Evolutionary conservation across 1,140 invertebrate genomes (phyloP).

Genomic region (Drosophila orena): DNA sequence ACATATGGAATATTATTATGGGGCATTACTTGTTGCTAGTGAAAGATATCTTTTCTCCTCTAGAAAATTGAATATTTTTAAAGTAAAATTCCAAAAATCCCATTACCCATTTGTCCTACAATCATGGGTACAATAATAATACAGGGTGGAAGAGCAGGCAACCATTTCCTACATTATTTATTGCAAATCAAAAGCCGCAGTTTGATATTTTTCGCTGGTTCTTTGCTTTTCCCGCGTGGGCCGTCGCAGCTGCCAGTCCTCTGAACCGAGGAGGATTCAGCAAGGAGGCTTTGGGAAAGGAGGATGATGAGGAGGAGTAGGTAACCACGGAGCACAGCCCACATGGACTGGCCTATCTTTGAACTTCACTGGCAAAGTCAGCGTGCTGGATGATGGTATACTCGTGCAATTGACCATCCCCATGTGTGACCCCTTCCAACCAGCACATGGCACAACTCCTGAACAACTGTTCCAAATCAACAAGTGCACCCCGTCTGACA

Average conservation of each 20-base stretch:
- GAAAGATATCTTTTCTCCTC: too few relatives aligned
- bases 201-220: conserved; percentile 30
- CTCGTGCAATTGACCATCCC: conserved; percentile 16
- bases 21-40: too few relatives aligned
- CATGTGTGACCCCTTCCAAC: conserved; percentile 17
- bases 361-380: conserved; percentile 22
- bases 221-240: conserved; percentile 27
- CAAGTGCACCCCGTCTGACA: conserved; percentile 37
- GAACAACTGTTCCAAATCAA: conserved; percentile 37
- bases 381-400: conserved; percentile 10
- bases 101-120: accelerated
- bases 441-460: conserved; percentile 38
- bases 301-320: background rate
- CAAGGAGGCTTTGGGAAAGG: conserved; percentile 9
- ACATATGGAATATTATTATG: too few relatives aligned
- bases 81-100: background rate
- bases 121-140: too few relatives aligned
- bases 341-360: conserved; percentile 43
- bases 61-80: background rate
- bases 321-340: conserved; percentile 17
- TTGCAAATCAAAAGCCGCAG: conserved; percentile 43
- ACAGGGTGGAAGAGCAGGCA: background rate
- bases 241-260: conserved; percentile 33
- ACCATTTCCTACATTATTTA: conserved; percentile 17
- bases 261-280: conserved; percentile 31